Evolutionary conservation across 2,797 vertebrate genomes (phyloP).

Genomic region (Accipiter badius): DNA sequence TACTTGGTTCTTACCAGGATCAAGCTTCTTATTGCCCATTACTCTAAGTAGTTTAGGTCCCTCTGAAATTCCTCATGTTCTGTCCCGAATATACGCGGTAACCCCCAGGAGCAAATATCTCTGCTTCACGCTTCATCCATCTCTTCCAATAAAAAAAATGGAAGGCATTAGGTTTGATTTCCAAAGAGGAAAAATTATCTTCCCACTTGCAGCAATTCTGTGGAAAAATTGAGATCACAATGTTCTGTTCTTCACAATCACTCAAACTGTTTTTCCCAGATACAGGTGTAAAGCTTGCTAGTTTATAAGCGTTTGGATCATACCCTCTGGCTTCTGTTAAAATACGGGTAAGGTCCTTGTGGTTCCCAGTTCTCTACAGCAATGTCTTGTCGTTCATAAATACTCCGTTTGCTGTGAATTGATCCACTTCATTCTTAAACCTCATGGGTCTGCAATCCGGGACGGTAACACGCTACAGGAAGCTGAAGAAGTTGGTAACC

Average conservation of each 20-base stretch:
- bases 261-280: neutral
- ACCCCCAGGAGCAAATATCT: neutral
- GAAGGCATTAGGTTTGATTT: neutral
- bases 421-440: neutral
- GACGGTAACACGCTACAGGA: neutral
- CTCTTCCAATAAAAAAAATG: neutral
- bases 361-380: neutral
- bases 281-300: neutral
- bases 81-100: neutral
- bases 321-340: neutral
- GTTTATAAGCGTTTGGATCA: neutral
- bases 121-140: neutral
- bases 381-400: neutral
- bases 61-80: neutral
- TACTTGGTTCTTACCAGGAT: neutral
- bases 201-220: neutral
- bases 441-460: neutral
- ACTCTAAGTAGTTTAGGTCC: neutral
- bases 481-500: neutral
- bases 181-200: neutral
- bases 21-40: neutral
- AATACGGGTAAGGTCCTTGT: neutral
- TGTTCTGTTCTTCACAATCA: neutral
- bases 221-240: neutral
- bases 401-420: neutral